Base-by-base conservation (phyloP, 2,797 vertebrate species). In the Oreonectes daqikongensis region DNA sequence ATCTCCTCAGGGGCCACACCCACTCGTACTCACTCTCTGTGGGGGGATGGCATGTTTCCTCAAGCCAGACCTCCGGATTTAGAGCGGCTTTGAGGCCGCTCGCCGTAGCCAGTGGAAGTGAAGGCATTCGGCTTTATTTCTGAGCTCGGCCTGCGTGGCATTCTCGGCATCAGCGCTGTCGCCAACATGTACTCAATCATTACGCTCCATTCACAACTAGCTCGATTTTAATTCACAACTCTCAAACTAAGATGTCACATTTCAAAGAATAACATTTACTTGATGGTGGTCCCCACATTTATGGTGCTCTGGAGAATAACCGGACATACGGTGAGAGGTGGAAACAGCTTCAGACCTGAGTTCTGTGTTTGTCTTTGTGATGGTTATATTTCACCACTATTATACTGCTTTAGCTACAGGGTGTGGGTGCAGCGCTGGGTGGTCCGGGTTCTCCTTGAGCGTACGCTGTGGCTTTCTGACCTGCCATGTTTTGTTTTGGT, bases 1-100 rank as follows among this genome's bases (percentile, higher is more conserved):
- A 93, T 93, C 90, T 92, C 90, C 89, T 85, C 71, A 89, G 92
- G 92, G 91, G 91, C 92, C 92, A 94, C 93, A 93, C 93, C 93
- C 94, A 94, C 93, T n/a, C 89, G 83, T 86, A 88, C 92, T 91
- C 92, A 40, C 78, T 94, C 94, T 93, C 90, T 90, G 92, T 88
- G 91, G 86, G 91, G 85, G 92, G 90, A 91, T 90, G 84, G 88
- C 87, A 88, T 86, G 88, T 89, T 87, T 87, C 89, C 87, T 87
- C 82, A 87, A 85, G 80, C 84, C 86, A 82, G 80, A 74, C 89
- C 88, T 88, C 92, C 92, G 90, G 91, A 93, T 93, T 93, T 93
- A 94, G 93, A 92, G 91, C 87, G 87, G 88, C 87, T 83, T 88
- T 89, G 87, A 88, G 87, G 91, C 89, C 88, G 88, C 87, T 72